Evolutionary conservation across 1,140 invertebrate species (phyloP), one percentile per base, ranked within the genome.

Genomic region (Bacillus rossius): DNA sequence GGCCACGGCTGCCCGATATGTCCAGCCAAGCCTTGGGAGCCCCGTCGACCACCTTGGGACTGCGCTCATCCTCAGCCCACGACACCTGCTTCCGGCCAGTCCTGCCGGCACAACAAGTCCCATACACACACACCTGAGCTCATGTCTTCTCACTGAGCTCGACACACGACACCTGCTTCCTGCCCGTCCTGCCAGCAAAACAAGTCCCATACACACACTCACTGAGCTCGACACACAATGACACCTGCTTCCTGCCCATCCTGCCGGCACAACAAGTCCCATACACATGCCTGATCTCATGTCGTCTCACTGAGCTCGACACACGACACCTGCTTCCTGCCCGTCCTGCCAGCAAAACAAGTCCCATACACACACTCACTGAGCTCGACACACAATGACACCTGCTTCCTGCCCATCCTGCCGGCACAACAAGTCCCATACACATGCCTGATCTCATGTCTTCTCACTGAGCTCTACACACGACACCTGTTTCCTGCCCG

Each of bases 1-100:
- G 52, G 14, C 71, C 67, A 7, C 72, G 67, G 5, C 75, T 76
- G 22, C 83, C 76, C 17, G 79, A 72, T 59, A 89, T 78, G 64
- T 88, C 85, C 75, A 89, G 80, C 86, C 86, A 88, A 40, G 85
- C 84, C 16, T 16, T 25, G 19, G 48, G 8, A 29, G 14, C 10
- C 17, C 42, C 17, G 25, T 38, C 23, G 14, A 8, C 48, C 50
- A 56, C 45, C 37, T 40, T 52, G 47, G 50, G 14, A 45, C 34
- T 34, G 34, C 43, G 40, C 57, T 34, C 19, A 23, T 23, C 50
- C 23, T n/a, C 34, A 23, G 42, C 3, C 5, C n/a, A 13, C 13
- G 22, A 10, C 10, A 1, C 10, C 17, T 19, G 22, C 2, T 2
- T 22, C 43, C 17, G 2, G 8, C 43, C 22, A 8, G 43, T 45